A percentile compares a stretch with the other conserved stretches of the same genome.
phyloP scores from a whole-genome alignment of 92 coral and sea anemone species.

The Epizoanthus scotinus region DNA sequence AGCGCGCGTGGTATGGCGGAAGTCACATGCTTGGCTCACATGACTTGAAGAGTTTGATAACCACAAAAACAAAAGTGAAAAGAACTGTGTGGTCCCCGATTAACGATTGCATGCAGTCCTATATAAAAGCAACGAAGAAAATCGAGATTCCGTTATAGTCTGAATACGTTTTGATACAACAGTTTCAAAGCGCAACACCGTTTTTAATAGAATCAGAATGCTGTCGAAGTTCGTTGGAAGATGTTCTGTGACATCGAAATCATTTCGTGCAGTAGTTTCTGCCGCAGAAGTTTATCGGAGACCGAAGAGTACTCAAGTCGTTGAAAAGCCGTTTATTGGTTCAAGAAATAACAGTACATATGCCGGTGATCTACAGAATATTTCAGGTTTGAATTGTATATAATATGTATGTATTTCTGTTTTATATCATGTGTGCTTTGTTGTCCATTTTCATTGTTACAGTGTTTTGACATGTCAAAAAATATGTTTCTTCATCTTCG shows the following conservation, averaged over 20 bases:
- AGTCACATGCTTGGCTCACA: not conserved
- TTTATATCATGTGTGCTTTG: not conserved
- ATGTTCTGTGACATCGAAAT: not conserved
- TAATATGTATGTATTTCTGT: not conserved
- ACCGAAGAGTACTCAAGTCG: slow-evolving; percentile 23
- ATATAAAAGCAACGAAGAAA: not conserved
- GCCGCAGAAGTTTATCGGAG: not conserved
- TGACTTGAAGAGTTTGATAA: not conserved
- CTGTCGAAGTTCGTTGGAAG: not conserved
- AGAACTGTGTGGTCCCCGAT: not conserved
- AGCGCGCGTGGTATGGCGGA: too few relatives aligned
- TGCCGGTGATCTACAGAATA: slow-evolving; percentile 5
- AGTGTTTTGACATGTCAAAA: too few relatives aligned
- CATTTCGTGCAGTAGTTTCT: not conserved
- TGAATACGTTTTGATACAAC: not conserved
- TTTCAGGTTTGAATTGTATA: slow-evolving; percentile 23
- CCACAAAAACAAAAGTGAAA: not conserved
- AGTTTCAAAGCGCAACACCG: too few relatives aligned
- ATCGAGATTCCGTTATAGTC: not conserved
- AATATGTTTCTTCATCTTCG: too few relatives aligned
- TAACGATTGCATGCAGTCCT: too few relatives aligned
- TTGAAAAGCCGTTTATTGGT: not conserved
- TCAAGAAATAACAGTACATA: not conserved
- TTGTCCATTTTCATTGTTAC: too few relatives aligned
- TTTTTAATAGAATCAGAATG: not conserved